phyloP scores from a whole-genome alignment of 1,140 invertebrate species.

The Calliphora vicina region DNA sequence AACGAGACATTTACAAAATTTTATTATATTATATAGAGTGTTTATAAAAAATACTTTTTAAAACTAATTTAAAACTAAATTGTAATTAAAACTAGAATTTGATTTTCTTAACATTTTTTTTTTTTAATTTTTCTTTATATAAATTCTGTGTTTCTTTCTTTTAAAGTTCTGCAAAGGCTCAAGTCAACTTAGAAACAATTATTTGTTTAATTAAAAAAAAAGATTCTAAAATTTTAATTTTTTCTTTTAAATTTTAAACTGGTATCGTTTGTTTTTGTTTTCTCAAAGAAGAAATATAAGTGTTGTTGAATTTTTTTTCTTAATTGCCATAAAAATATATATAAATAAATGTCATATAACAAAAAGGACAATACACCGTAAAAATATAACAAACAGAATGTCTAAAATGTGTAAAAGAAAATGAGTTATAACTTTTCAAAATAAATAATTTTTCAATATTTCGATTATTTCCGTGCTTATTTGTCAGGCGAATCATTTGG shows the following conservation, averaged over 20 bases:
- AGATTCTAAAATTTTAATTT: background rate
- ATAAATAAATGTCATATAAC: background rate
- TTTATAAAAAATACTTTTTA: conserved; percentile 1
- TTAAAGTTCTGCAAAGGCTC: conserved; percentile 55
- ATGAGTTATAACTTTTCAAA: too few species aligned
- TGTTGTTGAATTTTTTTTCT: background rate
- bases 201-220: conserved; percentile 37
- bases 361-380: background rate
- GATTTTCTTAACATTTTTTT: background rate
- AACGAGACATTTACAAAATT: background rate
- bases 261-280: conserved; percentile 38
- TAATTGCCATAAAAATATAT: conserved; percentile 7
- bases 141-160: background rate
- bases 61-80: background rate
- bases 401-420: too few species aligned
- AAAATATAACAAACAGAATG: too few species aligned
- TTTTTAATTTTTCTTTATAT: background rate
- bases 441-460: too few species aligned
- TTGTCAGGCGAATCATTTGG: too few species aligned
- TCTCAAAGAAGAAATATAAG: conserved; percentile 36
- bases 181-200: conserved; percentile 62
- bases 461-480: too few species aligned
- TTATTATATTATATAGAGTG: background rate
- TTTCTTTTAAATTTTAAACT: conserved; percentile 19
- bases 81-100: background rate